phyloP scores from a whole-genome alignment of 2,888 invertebrate species.

The Melangyna quadrimaculata region DNA sequence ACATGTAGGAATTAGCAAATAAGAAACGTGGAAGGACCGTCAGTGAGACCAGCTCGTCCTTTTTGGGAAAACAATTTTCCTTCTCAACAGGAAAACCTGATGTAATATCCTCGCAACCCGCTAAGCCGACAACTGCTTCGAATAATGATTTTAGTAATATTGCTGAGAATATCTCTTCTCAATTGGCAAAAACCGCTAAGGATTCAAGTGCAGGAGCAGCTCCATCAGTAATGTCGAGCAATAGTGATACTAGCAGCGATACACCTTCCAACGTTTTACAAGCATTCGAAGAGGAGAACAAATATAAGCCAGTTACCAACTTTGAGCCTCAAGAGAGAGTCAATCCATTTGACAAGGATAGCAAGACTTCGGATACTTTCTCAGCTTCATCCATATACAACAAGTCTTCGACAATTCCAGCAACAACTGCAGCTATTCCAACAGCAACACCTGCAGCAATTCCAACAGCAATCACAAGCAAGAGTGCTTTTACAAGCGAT shows the following conservation, averaged over 20 bases:
- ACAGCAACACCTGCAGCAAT: not conserved
- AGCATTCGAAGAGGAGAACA: slow-evolving; percentile 75
- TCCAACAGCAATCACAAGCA: slow-evolving; percentile 29
- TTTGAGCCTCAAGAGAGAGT: slow-evolving; percentile 80
- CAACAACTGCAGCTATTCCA: slow-evolving; percentile 29
- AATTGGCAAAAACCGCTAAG: slow-evolving; percentile 32
- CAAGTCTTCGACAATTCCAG: slow-evolving; percentile 35
- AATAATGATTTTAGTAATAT: slow-evolving; percentile 63
- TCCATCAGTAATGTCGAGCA: slow-evolving; percentile 72
- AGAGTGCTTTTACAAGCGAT: slow-evolving; percentile 25
- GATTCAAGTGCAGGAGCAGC: slow-evolving; percentile 10
- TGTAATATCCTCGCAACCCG: slow-evolving; percentile 77
- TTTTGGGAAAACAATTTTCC: slow-evolving; percentile 79
- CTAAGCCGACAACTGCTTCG: slow-evolving; percentile 67
- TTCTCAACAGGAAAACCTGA: slow-evolving; percentile 77
- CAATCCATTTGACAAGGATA: slow-evolving; percentile 80
- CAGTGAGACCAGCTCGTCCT: slow-evolving; percentile 78
- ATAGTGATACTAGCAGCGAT: slow-evolving; percentile 66
- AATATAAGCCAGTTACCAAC: slow-evolving; percentile 79
- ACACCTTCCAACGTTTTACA: slow-evolving; percentile 79
- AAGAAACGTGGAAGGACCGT: slow-evolving; percentile 81
- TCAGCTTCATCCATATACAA: slow-evolving; percentile 58
- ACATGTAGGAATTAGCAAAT: slow-evolving; percentile 89
- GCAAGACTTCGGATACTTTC: slow-evolving; percentile 47
- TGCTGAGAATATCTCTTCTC: slow-evolving; percentile 51